Evolutionary conservation across 2,113 vertebrate genomes (phyloP).

Genomic region (Sclerurus mexicanus): DNA sequence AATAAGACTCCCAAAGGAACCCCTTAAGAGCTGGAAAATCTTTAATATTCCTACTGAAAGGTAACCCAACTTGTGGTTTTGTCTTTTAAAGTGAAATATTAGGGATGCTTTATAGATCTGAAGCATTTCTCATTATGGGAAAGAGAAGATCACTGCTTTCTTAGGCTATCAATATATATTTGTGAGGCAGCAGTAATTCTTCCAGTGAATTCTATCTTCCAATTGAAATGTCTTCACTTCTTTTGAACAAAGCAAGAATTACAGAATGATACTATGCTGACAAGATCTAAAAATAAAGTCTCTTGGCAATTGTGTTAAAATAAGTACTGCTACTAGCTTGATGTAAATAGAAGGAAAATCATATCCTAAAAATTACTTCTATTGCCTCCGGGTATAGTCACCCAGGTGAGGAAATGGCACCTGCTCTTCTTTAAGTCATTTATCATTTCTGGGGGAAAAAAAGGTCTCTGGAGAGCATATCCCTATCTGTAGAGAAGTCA

Average conservation of each 20-base stretch:
- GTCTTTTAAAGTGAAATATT: slow-evolving; percentile 34
- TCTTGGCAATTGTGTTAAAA: slow-evolving; percentile 3
- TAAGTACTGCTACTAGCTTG: background rate
- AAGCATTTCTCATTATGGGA: background rate
- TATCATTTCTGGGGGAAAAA: background rate
- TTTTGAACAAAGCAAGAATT: slow-evolving; percentile 3
- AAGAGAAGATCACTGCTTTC: background rate
- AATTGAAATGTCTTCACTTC: slow-evolving; percentile 3
- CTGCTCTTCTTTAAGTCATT: background rate
- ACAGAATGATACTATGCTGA: background rate
- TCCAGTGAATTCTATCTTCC: background rate
- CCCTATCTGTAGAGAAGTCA: background rate
- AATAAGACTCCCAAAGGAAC: background rate
- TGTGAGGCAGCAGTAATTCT: background rate
- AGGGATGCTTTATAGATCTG: background rate
- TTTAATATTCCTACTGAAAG: slow-evolving; percentile 7
- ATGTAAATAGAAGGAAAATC: background rate
- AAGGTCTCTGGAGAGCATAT: background rate
- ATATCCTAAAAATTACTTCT: background rate
- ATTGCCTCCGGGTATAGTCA: background rate
- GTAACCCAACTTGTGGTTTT: background rate
- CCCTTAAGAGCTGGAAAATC: background rate
- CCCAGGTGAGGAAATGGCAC: background rate
- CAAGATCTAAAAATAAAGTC: background rate
- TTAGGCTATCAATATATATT: slow-evolving; percentile 9